Conservation (phyloP, 1,140 invertebrate genomes). For the Drosophila burlai region DNA sequence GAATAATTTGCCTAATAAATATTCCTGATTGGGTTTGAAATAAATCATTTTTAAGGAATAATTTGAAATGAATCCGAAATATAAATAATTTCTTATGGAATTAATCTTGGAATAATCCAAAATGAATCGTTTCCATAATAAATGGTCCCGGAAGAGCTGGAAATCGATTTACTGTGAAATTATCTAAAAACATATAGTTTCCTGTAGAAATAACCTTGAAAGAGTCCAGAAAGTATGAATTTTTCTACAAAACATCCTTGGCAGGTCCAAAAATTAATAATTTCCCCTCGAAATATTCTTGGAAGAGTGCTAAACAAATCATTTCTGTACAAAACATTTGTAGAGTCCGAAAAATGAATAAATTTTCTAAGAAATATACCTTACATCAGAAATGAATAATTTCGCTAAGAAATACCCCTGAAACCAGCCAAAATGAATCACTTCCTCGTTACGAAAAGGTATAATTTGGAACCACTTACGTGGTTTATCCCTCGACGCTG, state of each 20-base stretch:
- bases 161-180: background rate
- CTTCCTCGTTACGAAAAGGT: background rate
- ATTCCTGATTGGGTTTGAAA: too few relatives aligned
- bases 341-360: background rate
- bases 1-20: too few relatives aligned
- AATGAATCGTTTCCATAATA: background rate
- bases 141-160: background rate
- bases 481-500: background rate
- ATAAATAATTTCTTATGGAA: too few relatives aligned
- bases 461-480: slow-evolving; percentile 13
- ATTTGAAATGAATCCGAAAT: too few relatives aligned
- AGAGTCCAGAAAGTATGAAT: too few relatives aligned
- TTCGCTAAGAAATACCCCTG: background rate
- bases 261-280: background rate
- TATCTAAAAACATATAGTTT: background rate
- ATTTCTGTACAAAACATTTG: background rate
- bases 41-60: too few relatives aligned
- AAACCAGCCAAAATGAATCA: background rate
- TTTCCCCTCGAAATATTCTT: background rate
- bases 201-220: too few relatives aligned
- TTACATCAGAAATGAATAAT: background rate
- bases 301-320: background rate
- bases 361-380: background rate
- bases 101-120: background rate
- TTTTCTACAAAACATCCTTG: background rate